Evolutionary conservation across 1,140 invertebrate genomes (phyloP), one percentile per base, ranked within the genome.

Genomic region (Pectinophora gossypiella): DNA sequence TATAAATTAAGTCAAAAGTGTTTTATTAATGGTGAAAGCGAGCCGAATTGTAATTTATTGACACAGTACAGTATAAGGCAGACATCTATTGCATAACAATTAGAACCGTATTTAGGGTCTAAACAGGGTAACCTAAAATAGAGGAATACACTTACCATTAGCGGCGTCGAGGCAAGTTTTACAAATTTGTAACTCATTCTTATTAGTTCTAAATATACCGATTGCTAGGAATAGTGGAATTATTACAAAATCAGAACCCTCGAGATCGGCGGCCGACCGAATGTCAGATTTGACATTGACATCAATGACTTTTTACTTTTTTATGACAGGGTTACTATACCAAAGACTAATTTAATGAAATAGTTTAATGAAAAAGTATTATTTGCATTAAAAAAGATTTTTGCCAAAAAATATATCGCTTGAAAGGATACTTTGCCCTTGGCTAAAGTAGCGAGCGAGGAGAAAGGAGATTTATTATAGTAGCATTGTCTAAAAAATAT

Each of bases 111-210:
- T 53, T 46, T 54, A 32, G 18, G 48, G 32, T 15, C 35, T 55
- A 55, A 23, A 48, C 19, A 40, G 7, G 16, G 2, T 1, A 40
- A 50, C 40, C 20, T 47, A 57, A 53, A 57, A 48, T 38, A n/a
- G 32, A 19, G 23, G n/a, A 23, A 36, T 47, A 45, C 49, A 54
- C 78, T 82, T 75, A 86, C 83, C 71, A 67, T 71, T 52, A 72
- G 57, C 15, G 80, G 63, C 43, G 73, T 47, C 22, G 80, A 83
- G 27, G 83, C 78, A 48, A 84, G 65, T 64, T 75, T 86, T 50
- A 86, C 53, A 67, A 86, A 77, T 75, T 76, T 82, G 56, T 80
- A 79, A 22, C 78, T 78, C 83, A 86, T 84, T 54, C 51, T 72
- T 62, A 49, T 22, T 53, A 36, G 12, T 19, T 20, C 20, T 44